Percentiles rank a stretch among this genome's conserved stretches.
phyloP scores from a whole-genome alignment of 2,888 invertebrate genomes.

The Ormyrus thymus region DNA sequence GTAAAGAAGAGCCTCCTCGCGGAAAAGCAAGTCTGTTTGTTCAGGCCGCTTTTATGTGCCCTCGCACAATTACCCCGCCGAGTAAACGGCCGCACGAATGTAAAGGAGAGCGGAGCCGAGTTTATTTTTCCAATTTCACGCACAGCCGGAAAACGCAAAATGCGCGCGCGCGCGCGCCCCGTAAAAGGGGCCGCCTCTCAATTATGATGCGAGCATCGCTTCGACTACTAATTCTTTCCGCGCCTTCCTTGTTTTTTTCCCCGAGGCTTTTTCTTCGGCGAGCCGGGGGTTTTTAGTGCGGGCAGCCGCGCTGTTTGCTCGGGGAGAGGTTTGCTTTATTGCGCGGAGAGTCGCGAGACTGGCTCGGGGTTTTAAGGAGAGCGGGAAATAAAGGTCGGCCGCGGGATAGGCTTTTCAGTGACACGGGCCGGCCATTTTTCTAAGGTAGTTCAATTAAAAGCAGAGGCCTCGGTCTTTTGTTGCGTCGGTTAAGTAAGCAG shows the following conservation, averaged over 20 bases:
- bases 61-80: slow-evolving; percentile 57
- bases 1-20: slow-evolving; percentile 37
- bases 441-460: slow-evolving; percentile 34
- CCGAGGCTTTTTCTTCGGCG: background rate
- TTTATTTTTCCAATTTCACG: slow-evolving; percentile 55
- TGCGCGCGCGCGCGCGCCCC: background rate
- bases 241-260: background rate
- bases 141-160: slow-evolving; percentile 9
- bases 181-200: slow-evolving; percentile 8
- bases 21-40: slow-evolving; percentile 56
- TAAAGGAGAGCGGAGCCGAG: slow-evolving; percentile 22
- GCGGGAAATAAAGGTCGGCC: no score
- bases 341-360: background rate
- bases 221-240: background rate
- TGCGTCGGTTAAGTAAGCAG: slow-evolving; percentile 19
- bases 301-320: slow-evolving; percentile 31
- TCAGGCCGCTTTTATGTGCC: slow-evolving; percentile 57
- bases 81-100: slow-evolving; percentile 4
- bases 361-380: background rate
- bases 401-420: background rate
- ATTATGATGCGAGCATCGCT: slow-evolving; percentile 33
- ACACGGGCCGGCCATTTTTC: slow-evolving; percentile 19
- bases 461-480: slow-evolving; percentile 17
- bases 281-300: background rate
- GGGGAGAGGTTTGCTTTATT: slow-evolving; percentile 51